phyloP scores from a whole-genome alignment of 2,113 vertebrate genomes.

The Actenoides hombroni region DNA sequence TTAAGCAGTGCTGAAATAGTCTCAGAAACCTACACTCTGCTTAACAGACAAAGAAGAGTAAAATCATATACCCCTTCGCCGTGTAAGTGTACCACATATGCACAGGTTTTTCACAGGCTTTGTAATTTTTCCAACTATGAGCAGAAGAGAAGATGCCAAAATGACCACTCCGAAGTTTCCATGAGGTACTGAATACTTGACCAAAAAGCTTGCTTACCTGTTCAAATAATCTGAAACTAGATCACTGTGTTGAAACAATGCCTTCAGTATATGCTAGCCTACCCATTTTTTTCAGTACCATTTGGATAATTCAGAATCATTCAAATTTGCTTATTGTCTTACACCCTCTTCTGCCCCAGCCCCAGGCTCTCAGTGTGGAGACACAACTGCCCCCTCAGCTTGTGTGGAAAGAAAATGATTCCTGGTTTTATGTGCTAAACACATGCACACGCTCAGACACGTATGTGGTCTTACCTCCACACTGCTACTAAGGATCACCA shows the following conservation, averaged over 20 bases:
- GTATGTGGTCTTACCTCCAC: neutral
- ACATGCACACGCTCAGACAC: rapidly evolving
- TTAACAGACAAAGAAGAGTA: neutral
- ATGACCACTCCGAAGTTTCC: neutral
- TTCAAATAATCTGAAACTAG: neutral
- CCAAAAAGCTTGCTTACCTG: neutral
- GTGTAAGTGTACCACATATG: neutral
- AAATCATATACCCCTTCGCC: neutral
- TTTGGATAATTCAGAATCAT: neutral
- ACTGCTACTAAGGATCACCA: neutral
- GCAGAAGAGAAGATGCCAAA: neutral
- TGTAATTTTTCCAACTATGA: neutral
- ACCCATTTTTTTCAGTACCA: neutral
- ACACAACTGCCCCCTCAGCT: neutral
- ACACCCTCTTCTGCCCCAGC: neutral
- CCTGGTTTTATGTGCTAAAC: neutral
- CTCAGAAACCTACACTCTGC: neutral
- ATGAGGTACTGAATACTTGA: neutral
- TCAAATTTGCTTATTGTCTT: neutral
- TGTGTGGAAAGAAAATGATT: neutral
- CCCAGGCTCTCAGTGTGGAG: neutral
- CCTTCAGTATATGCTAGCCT: neutral
- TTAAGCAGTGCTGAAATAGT: neutral
- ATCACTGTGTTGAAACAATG: neutral
- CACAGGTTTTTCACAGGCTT: neutral